Percentiles rank a stretch among this genome's conserved stretches.
phyloP scores from a whole-genome alignment of 2,113 vertebrate species.

The Ailuropoda melanoleuca region DNA sequence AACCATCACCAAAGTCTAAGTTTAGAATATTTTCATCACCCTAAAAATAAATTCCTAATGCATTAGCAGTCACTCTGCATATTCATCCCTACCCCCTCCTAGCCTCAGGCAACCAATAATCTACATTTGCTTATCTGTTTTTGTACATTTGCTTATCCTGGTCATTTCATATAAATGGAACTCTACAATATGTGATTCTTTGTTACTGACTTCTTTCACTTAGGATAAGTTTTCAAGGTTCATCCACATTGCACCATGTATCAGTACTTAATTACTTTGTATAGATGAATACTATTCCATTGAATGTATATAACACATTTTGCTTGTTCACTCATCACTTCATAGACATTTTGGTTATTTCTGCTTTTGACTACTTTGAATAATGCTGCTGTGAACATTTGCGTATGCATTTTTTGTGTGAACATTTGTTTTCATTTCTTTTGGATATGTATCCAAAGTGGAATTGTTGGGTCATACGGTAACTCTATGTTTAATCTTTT shows the following conservation, averaged over 20 bases:
- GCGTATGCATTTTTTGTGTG: not conserved
- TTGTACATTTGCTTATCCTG: not conserved
- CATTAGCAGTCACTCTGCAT: not conserved
- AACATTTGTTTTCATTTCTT: not conserved
- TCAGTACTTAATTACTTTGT: not conserved
- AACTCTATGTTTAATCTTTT: not conserved
- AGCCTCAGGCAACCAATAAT: not conserved
- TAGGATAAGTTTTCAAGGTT: not conserved
- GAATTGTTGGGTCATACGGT: not conserved
- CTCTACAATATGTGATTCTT: not conserved
- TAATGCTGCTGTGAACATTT: not conserved
- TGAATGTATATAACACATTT: not conserved
- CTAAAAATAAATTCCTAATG: not conserved
- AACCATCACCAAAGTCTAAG: not conserved
- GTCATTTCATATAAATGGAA: not conserved
- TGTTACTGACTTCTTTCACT: not conserved
- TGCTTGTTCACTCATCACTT: not conserved
- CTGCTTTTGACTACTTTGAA: not conserved
- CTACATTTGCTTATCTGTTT: not conserved
- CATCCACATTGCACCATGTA: not conserved
- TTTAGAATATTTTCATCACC: not conserved
- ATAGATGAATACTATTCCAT: not conserved
- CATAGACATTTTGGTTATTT: not conserved
- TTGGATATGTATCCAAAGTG: not conserved
- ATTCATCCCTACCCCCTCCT: not conserved